Evolutionary conservation across 1,140 invertebrate genomes (phyloP).

Genomic region (Sycobia sp.): DNA sequence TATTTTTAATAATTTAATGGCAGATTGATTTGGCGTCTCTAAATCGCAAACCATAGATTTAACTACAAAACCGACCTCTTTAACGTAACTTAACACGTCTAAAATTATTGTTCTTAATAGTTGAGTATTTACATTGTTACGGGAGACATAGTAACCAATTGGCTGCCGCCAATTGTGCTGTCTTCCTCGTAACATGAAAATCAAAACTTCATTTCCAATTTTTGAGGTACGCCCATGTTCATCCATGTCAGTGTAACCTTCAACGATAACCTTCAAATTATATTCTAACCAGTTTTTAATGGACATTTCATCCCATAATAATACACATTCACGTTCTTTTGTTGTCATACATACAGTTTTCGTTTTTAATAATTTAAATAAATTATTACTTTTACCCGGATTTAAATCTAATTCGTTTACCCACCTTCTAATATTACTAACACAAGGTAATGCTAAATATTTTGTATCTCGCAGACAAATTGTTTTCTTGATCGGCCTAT

Average conservation of each 20-base stretch:
- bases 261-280: neutral
- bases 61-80: neutral
- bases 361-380: neutral
- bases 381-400: neutral
- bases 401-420: neutral
- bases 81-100: neutral
- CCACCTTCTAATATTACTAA: neutral
- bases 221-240: neutral
- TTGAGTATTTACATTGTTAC: neutral
- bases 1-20: neutral
- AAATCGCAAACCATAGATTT: neutral
- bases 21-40: neutral
- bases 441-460: constrained; percentile 2
- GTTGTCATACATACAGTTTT: neutral
- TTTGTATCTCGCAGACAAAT: too few relatives aligned
- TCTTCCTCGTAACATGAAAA: too few relatives aligned
- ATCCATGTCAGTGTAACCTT: neutral
- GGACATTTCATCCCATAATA: neutral
- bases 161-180: neutral
- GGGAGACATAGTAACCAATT: neutral
- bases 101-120: neutral
- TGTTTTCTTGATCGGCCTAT: too few relatives aligned
- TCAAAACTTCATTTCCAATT: neutral
- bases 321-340: constrained; percentile 1
- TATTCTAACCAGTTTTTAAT: constrained; percentile 9